A percentile compares a stretch with the other conserved stretches of the same genome.
Conservation (phyloP, 2,113 vertebrate genomes). For the Cryptoleucopteryx plumbea region DNA sequence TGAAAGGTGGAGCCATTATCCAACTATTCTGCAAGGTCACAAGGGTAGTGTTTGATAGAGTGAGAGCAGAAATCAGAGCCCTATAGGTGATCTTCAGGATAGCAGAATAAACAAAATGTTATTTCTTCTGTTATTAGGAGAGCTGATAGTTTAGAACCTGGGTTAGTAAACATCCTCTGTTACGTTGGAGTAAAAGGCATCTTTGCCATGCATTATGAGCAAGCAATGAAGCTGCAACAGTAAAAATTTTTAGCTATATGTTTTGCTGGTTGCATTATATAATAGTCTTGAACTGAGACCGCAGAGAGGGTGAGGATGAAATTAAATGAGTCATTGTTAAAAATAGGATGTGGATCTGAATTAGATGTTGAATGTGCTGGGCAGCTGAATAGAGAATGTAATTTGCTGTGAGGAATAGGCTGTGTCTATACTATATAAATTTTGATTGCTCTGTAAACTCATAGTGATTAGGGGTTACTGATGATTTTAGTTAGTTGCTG, state of each 20-base stretch:
- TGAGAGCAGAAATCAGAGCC: not conserved
- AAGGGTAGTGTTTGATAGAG: not conserved
- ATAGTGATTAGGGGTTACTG: not conserved
- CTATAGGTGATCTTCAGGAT: not conserved
- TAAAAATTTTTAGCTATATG: not conserved
- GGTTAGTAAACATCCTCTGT: not conserved
- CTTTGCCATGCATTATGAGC: not conserved
- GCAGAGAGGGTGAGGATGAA: not conserved
- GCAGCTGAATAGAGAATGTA: not conserved
- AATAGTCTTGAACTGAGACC: not conserved
- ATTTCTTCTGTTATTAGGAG: not conserved
- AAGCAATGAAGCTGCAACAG: not conserved
- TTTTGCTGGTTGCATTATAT: not conserved
- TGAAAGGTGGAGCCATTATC: not conserved
- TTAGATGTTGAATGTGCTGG: not conserved
- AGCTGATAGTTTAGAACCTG: not conserved
- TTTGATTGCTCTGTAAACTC: not conserved
- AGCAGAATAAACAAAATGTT: not conserved
- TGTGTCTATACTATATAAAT: not conserved
- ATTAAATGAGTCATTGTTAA: constrained; percentile 46
- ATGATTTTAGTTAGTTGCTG: not conserved
- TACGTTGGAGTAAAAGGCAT: not conserved
- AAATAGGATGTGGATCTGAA: constrained; percentile 10
- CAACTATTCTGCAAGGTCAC: not conserved
- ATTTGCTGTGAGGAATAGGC: not conserved